Evolutionary conservation across 2,113 vertebrate genomes (phyloP).

Genomic region (Irena cyanogastra): DNA sequence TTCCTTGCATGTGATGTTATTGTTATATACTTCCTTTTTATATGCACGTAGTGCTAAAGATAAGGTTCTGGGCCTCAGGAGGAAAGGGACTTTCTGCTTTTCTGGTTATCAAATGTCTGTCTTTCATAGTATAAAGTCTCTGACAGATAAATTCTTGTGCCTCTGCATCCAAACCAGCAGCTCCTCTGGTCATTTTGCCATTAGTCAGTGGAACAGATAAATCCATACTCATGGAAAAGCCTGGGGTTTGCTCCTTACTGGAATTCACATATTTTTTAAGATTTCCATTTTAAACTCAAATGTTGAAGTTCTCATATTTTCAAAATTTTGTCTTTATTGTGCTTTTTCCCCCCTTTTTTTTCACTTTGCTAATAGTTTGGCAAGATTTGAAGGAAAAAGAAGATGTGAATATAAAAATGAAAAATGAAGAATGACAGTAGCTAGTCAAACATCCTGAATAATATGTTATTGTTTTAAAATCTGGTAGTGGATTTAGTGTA

Average conservation of each 20-base stretch:
- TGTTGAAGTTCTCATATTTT: not conserved
- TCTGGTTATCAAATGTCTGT: not conserved
- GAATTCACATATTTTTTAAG: not conserved
- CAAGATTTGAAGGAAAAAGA: not conserved
- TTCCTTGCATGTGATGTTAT: not conserved
- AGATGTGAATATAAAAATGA: not conserved
- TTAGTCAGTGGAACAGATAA: not conserved
- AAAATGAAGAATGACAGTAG: not conserved
- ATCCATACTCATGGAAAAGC: not conserved
- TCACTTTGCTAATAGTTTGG: not conserved
- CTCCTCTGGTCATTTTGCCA: not conserved
- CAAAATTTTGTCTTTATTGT: not conserved
- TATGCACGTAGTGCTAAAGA: not conserved
- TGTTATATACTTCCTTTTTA: not conserved
- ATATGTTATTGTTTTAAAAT: not conserved
- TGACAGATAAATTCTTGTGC: not conserved
- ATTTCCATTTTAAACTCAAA: not conserved
- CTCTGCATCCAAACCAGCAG: not conserved
- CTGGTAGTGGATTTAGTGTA: not conserved
- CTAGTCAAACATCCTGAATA: not conserved
- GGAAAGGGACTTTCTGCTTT: not conserved
- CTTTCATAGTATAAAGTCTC: not conserved
- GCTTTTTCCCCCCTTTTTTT: not conserved
- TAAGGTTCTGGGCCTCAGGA: not conserved
- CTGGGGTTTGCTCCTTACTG: not conserved